Conservation (phyloP, 2,797 vertebrate species). For the Petrocephalus sullivani region DNA sequence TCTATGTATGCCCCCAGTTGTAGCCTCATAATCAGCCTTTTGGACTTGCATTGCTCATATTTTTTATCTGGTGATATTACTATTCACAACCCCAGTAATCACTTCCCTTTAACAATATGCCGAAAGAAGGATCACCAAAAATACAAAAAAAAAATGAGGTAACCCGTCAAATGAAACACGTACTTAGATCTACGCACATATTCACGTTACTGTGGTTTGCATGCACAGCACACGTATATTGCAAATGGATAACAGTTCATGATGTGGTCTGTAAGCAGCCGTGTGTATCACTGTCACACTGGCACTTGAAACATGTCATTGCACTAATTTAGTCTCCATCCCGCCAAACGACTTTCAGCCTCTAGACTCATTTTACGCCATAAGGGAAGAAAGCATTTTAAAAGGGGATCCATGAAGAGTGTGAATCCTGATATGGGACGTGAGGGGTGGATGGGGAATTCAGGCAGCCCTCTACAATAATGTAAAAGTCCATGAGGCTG, state of each 20-base stretch:
- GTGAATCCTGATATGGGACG: neutral
- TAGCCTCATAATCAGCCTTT: neutral
- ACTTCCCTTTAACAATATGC: neutral
- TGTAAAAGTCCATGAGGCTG: slow-evolving; percentile 8
- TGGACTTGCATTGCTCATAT: neutral
- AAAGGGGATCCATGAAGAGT: neutral
- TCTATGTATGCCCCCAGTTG: neutral
- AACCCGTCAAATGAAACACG: neutral
- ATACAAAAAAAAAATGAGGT: no score
- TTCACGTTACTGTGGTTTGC: neutral
- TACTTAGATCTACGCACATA: neutral
- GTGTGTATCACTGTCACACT: slow-evolving; percentile 40
- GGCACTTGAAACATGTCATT: slow-evolving; percentile 46
- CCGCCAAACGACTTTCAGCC: slow-evolving; percentile 34
- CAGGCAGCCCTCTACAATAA: neutral
- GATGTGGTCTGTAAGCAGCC: slow-evolving; percentile 22
- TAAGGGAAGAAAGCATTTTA: slow-evolving; percentile 40
- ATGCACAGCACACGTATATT: neutral
- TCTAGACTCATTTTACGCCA: slow-evolving; percentile 39
- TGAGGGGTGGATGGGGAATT: neutral
- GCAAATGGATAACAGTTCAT: neutral
- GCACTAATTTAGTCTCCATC: slow-evolving; percentile 46
- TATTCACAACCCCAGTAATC: neutral
- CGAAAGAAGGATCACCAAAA: neutral
- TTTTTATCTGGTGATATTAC: neutral